Conservation (phyloP, 2,113 vertebrate genomes). For the Varanus komodoensis region DNA sequence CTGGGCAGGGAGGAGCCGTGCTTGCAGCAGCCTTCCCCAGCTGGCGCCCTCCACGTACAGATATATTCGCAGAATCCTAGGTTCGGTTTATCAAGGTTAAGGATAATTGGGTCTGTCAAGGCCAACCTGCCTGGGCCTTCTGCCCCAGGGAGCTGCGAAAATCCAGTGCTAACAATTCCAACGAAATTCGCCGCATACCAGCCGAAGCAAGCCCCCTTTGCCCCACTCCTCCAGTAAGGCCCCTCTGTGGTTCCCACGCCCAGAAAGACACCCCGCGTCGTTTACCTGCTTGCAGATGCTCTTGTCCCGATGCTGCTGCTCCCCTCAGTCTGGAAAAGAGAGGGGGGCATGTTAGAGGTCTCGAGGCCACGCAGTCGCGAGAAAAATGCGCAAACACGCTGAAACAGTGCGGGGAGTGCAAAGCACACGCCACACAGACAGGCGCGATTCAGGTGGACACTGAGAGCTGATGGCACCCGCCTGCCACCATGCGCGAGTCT, state of each 20-base stretch:
- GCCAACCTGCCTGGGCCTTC: neutral
- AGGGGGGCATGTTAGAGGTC: neutral
- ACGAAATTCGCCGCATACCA: neutral
- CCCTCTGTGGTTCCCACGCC: neutral
- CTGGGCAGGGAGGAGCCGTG: too few relatives aligned
- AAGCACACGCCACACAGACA: too few relatives aligned
- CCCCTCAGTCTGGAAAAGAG: constrained; percentile 76
- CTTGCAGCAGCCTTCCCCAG: too few relatives aligned
- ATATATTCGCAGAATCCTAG: too few relatives aligned
- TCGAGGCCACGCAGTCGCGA: too few relatives aligned
- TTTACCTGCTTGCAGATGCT: constrained; percentile 78
- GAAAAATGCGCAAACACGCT: neutral
- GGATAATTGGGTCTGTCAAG: neutral
- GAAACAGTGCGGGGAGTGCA: neutral
- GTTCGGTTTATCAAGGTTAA: too few relatives aligned
- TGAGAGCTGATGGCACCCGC: neutral
- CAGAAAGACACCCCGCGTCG: neutral
- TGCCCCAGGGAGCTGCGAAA: neutral
- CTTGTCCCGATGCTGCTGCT: constrained; percentile 75
- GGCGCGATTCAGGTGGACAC: too few relatives aligned
- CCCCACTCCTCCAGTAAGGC: neutral
- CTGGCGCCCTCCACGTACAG: too few relatives aligned
- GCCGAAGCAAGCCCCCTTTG: rapidly evolving
- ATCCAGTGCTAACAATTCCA: neutral
- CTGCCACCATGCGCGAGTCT: neutral